Evolutionary conservation across 2,113 vertebrate species (phyloP), one percentile per base, ranked within the genome.

Genomic region (Variabilichromis moorii): DNA sequence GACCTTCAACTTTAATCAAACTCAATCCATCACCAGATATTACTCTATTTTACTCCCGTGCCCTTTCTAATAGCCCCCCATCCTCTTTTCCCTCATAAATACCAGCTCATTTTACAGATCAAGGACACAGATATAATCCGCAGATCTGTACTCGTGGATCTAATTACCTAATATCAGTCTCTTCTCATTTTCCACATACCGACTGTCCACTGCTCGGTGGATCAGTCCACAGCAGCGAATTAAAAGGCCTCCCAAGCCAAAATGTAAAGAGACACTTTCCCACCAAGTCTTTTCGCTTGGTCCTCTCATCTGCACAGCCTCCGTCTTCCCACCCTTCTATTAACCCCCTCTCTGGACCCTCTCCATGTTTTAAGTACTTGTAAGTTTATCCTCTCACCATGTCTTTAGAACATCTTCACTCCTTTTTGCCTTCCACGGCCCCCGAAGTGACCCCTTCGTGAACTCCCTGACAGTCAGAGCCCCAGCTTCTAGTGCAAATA

Each of bases 201-300:
- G 1, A 55, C 28, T 87, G 73, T 78, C 45, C 10, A 1, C 37
- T 84, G 78, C 63, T 87, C 73, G 84, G 82, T 78, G 31, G 57
- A 90, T 86, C 26, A 50, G 88, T 26, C 42, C 35, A 24, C 53
- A 28, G 78, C 57, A 78, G 11, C 2, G 3, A 79, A 54, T 89
- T 9, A 57, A 53, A 40, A 81, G 19, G 8, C 50, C 13, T 11
- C 33, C 14, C 35, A 17, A 14, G 83, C 89, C 93, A 92, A 92
- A 92, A 89, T 78, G 61, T 50, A 91, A 93, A 80, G 78, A 88
- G 89, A 90, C 63, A 91, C 90, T 91, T 90, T 86, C 85, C 79
- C 92, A 92, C 55, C 78, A 28, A 28, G 53, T 85, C 68, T 87
- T 76, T 35, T 53, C 76, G 42, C 53, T 71, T 61, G 19, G 35